Conservation (phyloP, 1,140 invertebrate species). For the Hylaeus anthracinus region DNA sequence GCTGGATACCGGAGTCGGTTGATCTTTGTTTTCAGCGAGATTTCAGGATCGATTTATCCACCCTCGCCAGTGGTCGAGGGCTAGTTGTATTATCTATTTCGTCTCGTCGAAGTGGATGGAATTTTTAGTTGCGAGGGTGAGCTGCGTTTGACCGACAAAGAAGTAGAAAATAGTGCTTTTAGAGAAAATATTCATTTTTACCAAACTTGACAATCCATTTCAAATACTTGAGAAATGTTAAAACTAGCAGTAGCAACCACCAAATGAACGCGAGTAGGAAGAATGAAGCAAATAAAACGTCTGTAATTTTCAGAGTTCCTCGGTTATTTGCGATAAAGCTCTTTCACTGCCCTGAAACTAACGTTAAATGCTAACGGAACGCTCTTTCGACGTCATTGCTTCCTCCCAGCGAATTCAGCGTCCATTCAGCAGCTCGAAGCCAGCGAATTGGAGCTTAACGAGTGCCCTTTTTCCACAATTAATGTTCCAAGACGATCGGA, state of each 20-base stretch:
- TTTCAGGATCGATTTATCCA: neutral
- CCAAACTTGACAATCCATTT: too few relatives aligned
- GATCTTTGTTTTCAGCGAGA: neutral
- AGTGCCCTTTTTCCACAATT: conserved; percentile 38
- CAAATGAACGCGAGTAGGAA: too few relatives aligned
- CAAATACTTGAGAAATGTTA: too few relatives aligned
- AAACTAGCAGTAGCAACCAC: too few relatives aligned
- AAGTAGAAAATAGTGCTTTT: neutral
- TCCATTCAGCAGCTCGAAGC: conserved; percentile 10
- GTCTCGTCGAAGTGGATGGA: neutral
- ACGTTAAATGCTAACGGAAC: neutral
- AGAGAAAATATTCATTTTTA: too few relatives aligned
- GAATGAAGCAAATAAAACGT: too few relatives aligned
- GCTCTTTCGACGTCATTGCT: neutral
- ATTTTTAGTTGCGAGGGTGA: neutral
- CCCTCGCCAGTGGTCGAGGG: neutral
- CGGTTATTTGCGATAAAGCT: too few relatives aligned
- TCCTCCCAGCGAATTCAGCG: conserved; percentile 4
- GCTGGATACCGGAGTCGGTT: neutral
- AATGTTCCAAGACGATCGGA: conserved; percentile 45
- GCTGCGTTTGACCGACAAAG: neutral
- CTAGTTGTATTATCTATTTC: neutral
- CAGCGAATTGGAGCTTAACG: conserved; percentile 40
- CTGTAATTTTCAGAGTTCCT: too few relatives aligned
- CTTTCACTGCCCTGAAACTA: too few relatives aligned